Evolutionary conservation across 1,140 invertebrate genomes (phyloP).

Genomic region (Halictus rubicundus): DNA sequence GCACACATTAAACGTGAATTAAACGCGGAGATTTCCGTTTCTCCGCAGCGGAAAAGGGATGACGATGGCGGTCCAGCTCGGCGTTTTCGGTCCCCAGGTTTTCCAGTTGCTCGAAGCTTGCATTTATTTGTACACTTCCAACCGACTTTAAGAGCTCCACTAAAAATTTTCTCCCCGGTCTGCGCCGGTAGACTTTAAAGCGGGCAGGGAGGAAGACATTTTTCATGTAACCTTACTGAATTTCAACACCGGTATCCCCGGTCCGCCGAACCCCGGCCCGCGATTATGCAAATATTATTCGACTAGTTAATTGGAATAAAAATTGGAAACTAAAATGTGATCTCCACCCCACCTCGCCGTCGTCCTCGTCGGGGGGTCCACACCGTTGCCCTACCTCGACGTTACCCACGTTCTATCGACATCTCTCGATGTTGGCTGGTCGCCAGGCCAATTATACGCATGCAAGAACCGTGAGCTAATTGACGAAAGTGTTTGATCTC

Average conservation of each 20-base stretch:
- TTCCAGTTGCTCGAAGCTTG: conserved; percentile 29
- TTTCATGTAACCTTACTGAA: not conserved
- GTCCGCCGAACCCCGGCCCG: not conserved
- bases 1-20: conserved; percentile 66
- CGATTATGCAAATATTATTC: not conserved
- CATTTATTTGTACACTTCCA: conserved; percentile 55
- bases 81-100: conserved; percentile 39
- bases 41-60: conserved; percentile 46
- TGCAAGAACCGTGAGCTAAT: conserved; percentile 67
- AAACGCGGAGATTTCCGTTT: conserved; percentile 66
- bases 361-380: too few relatives aligned
- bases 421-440: conserved; percentile 42
- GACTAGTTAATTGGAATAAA: not conserved
- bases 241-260: not conserved
- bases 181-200: not conserved
- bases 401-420: conserved; percentile 6
- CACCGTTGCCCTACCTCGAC: not conserved
- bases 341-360: not conserved
- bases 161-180: not conserved
- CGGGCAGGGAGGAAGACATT: conserved; percentile 13
- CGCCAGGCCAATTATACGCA: conserved; percentile 55
- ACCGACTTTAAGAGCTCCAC: conserved; percentile 41
- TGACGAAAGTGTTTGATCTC: conserved; percentile 74
- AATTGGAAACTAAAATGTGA: conserved; percentile 9
- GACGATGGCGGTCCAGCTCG: conserved; percentile 50